Base-by-base conservation (phyloP, 1,140 invertebrate genomes). In the Antheraea mylitta region DNA sequence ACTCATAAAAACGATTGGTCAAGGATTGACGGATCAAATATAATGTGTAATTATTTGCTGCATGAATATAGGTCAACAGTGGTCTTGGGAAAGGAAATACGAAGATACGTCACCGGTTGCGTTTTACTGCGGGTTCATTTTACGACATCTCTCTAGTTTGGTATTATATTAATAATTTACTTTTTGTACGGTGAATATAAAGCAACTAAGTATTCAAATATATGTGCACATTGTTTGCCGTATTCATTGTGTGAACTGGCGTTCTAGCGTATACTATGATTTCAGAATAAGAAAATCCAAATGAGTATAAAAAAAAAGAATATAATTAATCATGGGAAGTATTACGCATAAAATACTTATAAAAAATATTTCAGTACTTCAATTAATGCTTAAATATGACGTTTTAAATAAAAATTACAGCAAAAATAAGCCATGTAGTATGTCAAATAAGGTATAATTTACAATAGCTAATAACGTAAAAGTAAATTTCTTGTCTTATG, bases 41-140 rank as follows among this genome's bases (percentile, higher is more conserved):
- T 75, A 79, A 80, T 82, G 38, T 65, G 64, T 65, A 76, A 83
- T 85, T 85, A 80, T 75, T 76, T 73, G 72, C 73, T 18, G 76
- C 80, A 61, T 90, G 81, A 89, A 88, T 91, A 83, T 89, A 80
- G 89, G 89, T 91, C 89, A 91, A 53, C 53, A 66, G 48, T 67
- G 80, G 83, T 78, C 87, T 89, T 90, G 88, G 85, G 88, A 90
- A 90, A 88, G 88, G 88, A 89, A 86, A 78, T 85, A 76, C 70
- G 66, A 75, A 62, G 67, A 76, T 73, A 72, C 37, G 60, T 61
- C 60, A 18, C 7, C 30, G 30, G 60, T 30, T 61, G 60, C 19
- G 45, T 53, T 53, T 53, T 53, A 63, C 6, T 63, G 61, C 22
- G 37, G 13, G 37, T 37, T 9, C 10, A 11, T 63, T 60, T 67